Percentiles rank a stretch among this genome's conserved stretches.
phyloP scores from a whole-genome alignment of 2,888 invertebrate genomes.

The Cephus spinipes region DNA sequence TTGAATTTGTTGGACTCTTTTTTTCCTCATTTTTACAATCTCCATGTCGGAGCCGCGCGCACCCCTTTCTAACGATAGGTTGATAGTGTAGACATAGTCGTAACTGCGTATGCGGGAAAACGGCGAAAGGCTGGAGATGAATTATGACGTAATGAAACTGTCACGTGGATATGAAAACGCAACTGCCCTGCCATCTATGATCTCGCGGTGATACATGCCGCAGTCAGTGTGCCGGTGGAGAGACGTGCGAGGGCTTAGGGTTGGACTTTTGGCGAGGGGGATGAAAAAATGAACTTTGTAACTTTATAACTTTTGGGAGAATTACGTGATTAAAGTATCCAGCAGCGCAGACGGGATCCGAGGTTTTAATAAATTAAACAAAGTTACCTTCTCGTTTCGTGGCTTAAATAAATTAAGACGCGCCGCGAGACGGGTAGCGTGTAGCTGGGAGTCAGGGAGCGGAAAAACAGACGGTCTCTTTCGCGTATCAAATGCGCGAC shows the following conservation, averaged over 20 bases:
- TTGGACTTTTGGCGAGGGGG: slow-evolving; percentile 16
- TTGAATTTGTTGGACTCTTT: too few relatives aligned
- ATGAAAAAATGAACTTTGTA: slow-evolving; percentile 60
- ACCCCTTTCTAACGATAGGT: too few relatives aligned
- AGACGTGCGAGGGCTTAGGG: slow-evolving; percentile 17
- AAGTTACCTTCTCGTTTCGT: slow-evolving; percentile 48
- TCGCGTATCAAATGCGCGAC: too few relatives aligned
- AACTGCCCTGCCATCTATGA: slow-evolving; percentile 25
- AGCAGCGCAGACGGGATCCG: slow-evolving; percentile 24
- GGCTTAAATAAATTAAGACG: slow-evolving; percentile 51
- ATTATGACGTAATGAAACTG: slow-evolving; percentile 59
- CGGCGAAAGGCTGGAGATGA: slow-evolving; percentile 32
- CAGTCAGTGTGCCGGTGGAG: too few relatives aligned
- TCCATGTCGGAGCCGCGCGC: too few relatives aligned
- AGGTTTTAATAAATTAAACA: slow-evolving; percentile 62
- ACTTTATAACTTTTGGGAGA: slow-evolving; percentile 61
- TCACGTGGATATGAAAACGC: slow-evolving; percentile 51
- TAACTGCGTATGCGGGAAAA: too few relatives aligned
- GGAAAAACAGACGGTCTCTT: slow-evolving; percentile 22
- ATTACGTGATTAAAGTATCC: slow-evolving; percentile 53
- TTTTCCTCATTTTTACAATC: too few relatives aligned
- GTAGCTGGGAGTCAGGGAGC: too few relatives aligned
- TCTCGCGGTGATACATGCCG: too few relatives aligned
- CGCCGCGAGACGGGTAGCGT: slow-evolving; percentile 17
- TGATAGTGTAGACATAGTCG: too few relatives aligned